Evolutionary conservation across 2,797 vertebrate genomes (phyloP), one percentile per base, ranked within the genome.

Genomic region (Oceanodroma leucorhoa): DNA sequence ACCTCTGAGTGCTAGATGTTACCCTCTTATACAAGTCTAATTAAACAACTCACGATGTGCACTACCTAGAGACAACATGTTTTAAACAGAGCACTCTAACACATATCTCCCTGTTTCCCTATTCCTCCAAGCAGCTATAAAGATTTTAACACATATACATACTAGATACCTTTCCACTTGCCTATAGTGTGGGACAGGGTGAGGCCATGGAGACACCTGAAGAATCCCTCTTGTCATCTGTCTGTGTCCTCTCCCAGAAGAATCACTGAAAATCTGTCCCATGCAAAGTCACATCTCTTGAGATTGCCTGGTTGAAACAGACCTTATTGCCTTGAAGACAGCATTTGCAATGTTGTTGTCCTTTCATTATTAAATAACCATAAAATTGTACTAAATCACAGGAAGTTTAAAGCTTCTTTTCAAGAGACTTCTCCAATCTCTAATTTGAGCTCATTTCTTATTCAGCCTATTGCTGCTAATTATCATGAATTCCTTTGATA

Each of bases 381-480:
- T 30, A 64, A 78, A 64, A 66, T n/a, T 75, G 30, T 72, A 51
- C 19, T 76, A 88, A 86, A 91, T 78, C n/a, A 75, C 20, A 57
- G 7, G 32, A 96, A 88, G 15, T 45, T 77, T 75, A 57, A 87
- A 69, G 22, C 4, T 55, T 61, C n/a, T 89, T 88, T 93, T 88
- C 16, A 77, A 78, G 64, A 91, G 21, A 67, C 29, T 86, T 90
- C 6, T 70, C 48, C 57, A 81, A 5, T 77, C 8, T 91, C 45
- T 40, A 38, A 87, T 92, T 89, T 95, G 16, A 93, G 26, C 18
- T 96, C 23, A 91, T 97, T 96, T 97, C 46, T 76, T 94, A 93
- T 96, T 96, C 91, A 89, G 72, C 36, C 10, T 81, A 70, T 17
- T 93, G 71, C 64, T 61, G 54, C 41, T 89, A 91, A 96, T 95